Conservation (phyloP, 2,888 invertebrate genomes). For the Desoria tigrina region DNA sequence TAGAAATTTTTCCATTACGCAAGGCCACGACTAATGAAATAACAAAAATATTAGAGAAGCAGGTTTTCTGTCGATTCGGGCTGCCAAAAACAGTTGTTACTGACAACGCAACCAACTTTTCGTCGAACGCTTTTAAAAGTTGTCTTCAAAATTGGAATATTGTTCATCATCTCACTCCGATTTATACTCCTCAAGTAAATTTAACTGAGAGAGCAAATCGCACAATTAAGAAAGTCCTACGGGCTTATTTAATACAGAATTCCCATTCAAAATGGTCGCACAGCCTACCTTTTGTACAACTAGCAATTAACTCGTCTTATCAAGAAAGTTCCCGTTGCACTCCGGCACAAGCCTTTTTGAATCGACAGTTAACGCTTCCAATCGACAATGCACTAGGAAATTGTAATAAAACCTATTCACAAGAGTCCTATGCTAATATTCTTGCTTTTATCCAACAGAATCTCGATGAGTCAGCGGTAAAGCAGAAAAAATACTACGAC, state of each 20-base stretch:
- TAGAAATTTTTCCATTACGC: conserved; percentile 39
- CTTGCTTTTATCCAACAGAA: too few species aligned
- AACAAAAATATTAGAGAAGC: conserved; percentile 11
- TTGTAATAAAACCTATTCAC: too few species aligned
- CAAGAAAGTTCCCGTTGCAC: neutral
- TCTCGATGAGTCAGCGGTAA: too few species aligned
- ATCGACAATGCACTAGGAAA: neutral
- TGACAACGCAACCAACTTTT: conserved; percentile 42
- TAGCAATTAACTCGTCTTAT: conserved; percentile 1
- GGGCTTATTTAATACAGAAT: neutral
- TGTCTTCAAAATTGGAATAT: conserved; percentile 24
- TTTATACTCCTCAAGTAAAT: conserved; percentile 47
- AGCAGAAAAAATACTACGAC: too few species aligned
- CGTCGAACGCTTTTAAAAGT: conserved; percentile 1
- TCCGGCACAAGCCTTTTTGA: conserved; percentile 4
- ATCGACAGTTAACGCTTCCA: neutral
- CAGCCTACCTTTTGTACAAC: conserved; percentile 4
- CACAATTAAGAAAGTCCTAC: conserved; percentile 10
- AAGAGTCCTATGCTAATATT: too few species aligned
- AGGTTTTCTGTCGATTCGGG: conserved; percentile 42
- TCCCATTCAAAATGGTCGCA: neutral
- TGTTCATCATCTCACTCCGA: conserved; percentile 26
- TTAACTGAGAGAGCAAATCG: conserved; percentile 38
- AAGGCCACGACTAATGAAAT: conserved; percentile 27
- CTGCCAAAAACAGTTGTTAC: conserved; percentile 23